These are phyloP conservation scores for Hetaerina titia DNA, from an alignment of 2,888 invertebrate genomes.

Conservation along the genomic window DNA sequence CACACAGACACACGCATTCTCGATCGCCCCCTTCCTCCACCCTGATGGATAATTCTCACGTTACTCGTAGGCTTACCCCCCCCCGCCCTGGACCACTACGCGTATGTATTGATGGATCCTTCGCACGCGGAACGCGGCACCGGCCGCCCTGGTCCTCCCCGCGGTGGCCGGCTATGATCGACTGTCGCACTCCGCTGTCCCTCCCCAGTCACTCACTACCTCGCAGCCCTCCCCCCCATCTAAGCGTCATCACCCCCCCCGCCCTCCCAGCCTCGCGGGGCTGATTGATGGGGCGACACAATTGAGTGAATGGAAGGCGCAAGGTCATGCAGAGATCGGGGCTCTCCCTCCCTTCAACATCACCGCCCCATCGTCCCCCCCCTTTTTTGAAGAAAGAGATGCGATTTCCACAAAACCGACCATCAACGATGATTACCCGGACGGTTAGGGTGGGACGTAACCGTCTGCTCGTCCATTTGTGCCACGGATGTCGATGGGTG, in stretches of 20 bases:
- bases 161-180: neutral
- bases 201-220: neutral
- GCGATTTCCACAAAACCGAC: neutral
- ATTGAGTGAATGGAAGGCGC: constrained; percentile 26
- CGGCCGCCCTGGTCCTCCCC: no score
- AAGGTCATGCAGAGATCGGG: neutral
- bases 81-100: no score
- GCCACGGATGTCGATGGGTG: no score
- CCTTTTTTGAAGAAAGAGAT: neutral
- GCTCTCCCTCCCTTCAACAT: neutral
- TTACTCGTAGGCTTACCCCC: no score
- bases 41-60: no score
- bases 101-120: no score
- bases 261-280: neutral
- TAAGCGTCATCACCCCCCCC: neutral
- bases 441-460: no score
- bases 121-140: no score
- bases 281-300: neutral
- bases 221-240: neutral
- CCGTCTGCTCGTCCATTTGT: no score
- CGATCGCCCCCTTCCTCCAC: no score
- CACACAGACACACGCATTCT: no score
- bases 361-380: neutral
- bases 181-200: neutral
- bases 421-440: neutral